Evolutionary conservation across 2,113 vertebrate species (phyloP), one percentile per base, ranked within the genome.

Genomic region (Gadus macrocephalus): DNA sequence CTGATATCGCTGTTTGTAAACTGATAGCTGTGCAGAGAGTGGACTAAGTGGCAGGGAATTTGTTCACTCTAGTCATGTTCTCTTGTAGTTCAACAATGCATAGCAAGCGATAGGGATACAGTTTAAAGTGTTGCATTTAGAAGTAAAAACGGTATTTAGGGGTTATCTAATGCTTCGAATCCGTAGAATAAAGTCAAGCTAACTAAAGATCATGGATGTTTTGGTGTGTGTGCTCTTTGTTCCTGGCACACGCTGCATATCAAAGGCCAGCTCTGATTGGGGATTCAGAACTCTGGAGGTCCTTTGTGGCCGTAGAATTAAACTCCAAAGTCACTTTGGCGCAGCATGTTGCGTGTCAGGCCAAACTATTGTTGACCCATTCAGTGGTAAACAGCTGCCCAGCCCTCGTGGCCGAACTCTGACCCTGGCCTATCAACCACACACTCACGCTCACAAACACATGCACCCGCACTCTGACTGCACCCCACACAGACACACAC

Each of bases 321-420:
- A 28, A 75, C 76, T 79, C 64, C 20, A 16, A 69, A 85, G 69
- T 73, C 67, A 19, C 65, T 76, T 64, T 81, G 78, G 83, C 77
- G 77, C 75, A 62, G 78, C 62, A 58, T 79, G 84, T 70, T 69
- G 75, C 64, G 55, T 66, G 70, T 81, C 78, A 76, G 67, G 60
- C 59, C 58, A 5, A 63, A 49, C 74, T 67, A 83, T 83, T 77
- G 77, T 74, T 71, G 4, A 64, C 22, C 19, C 11, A 19, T 64
- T 61, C 64, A 55, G 16, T 19, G 53, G 12, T 73, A 74, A 84
- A 76, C 87, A 85, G 84, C 83, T 87, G 86, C 71, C 71, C 62
- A 20, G 66, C 25, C 68, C 53, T 76, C 69, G 75, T 19, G 22
- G 59, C 70, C 78, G 15, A 19, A 67, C 19, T 31, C 17, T 70